These are phyloP conservation scores for Gymnosoma rotundatum DNA, from an alignment of 2,888 invertebrate species.

Conservation along the genomic window DNA sequence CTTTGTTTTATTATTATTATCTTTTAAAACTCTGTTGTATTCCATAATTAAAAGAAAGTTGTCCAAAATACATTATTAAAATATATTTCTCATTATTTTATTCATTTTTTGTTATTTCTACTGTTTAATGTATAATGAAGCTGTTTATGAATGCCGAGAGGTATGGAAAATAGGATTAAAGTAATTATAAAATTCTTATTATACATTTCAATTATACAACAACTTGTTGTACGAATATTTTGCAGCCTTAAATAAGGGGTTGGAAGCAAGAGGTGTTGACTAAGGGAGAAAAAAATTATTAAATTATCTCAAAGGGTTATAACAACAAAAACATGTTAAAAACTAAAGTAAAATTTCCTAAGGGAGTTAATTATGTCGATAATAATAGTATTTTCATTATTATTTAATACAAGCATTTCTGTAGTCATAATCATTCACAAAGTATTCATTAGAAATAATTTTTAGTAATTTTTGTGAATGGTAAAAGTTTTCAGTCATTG, in stretches of 20 bases:
- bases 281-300: constrained; percentile 35
- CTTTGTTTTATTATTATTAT: neutral
- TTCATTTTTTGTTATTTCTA: constrained; percentile 1
- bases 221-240: constrained; percentile 40
- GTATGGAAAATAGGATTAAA: constrained; percentile 50
- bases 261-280: constrained; percentile 16
- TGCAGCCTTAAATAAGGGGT: neutral
- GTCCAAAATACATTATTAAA: neutral
- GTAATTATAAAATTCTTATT: constrained; percentile 63
- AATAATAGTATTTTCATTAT: constrained; percentile 50
- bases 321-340: constrained; percentile 31
- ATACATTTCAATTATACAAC: constrained; percentile 1
- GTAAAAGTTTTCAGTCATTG: constrained; percentile 16
- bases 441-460: constrained; percentile 34
- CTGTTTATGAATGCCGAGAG: neutral
- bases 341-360: constrained; percentile 46
- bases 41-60: too few species aligned
- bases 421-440: constrained; percentile 13
- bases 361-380: constrained; percentile 59
- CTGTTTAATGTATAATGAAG: constrained; percentile 11
- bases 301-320: constrained; percentile 32
- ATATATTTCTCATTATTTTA: neutral
- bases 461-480: constrained; percentile 6
- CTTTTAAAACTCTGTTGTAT: neutral
- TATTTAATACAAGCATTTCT: constrained; percentile 16